Evolutionary conservation across 2,888 invertebrate genomes (phyloP).

Genomic region (Prosopocoilus inquinatus): DNA sequence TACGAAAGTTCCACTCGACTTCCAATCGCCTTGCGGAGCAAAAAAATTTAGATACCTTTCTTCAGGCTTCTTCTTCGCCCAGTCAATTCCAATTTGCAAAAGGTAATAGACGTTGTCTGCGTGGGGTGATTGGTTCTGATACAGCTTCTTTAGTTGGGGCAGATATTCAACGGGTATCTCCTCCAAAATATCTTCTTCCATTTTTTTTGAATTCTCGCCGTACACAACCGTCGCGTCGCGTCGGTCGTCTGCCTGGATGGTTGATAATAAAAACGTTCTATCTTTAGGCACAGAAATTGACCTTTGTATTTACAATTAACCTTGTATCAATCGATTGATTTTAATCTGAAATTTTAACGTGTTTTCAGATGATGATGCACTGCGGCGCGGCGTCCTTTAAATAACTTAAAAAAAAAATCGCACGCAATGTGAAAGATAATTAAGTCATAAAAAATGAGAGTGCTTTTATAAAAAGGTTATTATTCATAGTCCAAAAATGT

Average conservation of each 20-base stretch:
- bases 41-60: constrained; percentile 44
- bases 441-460: too few relatives aligned
- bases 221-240: neutral
- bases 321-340: too few relatives aligned
- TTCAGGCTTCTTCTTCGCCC: constrained; percentile 34
- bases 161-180: constrained; percentile 38
- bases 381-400: too few relatives aligned
- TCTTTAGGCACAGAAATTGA: too few relatives aligned
- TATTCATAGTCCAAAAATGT: too few relatives aligned
- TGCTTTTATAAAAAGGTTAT: too few relatives aligned
- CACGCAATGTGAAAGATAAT: too few relatives aligned
- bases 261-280: too few relatives aligned
- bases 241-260: neutral
- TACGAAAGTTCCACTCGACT: constrained; percentile 44
- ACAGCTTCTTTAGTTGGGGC: constrained; percentile 34
- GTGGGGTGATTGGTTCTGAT: constrained; percentile 42
- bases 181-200: constrained; percentile 30
- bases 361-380: too few relatives aligned
- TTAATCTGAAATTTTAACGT: too few relatives aligned
- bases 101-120: constrained; percentile 45
- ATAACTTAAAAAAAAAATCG: too few relatives aligned
- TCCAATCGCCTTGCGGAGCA: constrained; percentile 48
- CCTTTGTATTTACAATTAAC: too few relatives aligned
- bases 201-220: neutral
- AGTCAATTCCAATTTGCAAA: constrained; percentile 45